These are phyloP conservation scores for Palythoa grandiflora DNA, from an alignment of 92 coral and sea anemone genomes.

Conservation along the genomic window DNA sequence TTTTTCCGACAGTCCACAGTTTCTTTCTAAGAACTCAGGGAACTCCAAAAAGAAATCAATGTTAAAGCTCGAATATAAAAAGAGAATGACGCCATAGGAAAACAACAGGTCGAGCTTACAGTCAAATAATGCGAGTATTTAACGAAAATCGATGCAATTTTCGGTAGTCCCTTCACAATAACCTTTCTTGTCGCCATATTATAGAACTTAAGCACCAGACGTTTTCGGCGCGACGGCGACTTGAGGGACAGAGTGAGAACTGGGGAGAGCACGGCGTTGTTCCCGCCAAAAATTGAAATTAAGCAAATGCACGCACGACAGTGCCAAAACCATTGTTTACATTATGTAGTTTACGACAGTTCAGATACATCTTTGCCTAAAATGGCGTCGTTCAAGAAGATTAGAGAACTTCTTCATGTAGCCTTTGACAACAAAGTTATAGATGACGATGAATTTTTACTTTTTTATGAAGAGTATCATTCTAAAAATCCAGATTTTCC, in stretches of 20 bases:
- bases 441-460: conserved; percentile 34
- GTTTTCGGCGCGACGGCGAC: conserved; percentile 39
- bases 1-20: conserved; percentile 29
- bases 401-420: conserved; percentile 30
- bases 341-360: conserved; percentile 27
- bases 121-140: conserved; percentile 1
- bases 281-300: conserved; percentile 28
- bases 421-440: background rate
- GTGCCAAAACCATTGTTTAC: conserved; percentile 31
- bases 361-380: conserved; percentile 37
- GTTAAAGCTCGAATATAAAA: conserved; percentile 8
- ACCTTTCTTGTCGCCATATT: conserved; percentile 35
- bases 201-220: conserved; percentile 36
- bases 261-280: conserved; percentile 25
- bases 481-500: conserved; percentile 21
- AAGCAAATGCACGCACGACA: conserved; percentile 23
- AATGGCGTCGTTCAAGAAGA: conserved; percentile 32
- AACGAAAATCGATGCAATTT: conserved; percentile 23
- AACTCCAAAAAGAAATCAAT: conserved; percentile 10
- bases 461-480: conserved; percentile 31
- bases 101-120: conserved; percentile 2
- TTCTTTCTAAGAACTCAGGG: conserved; percentile 19
- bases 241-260: conserved; percentile 23
- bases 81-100: conserved; percentile 7
- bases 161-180: background rate